Evolutionary conservation across 1,140 invertebrate genomes (phyloP).

Genomic region (Drosophila ogumai): DNA sequence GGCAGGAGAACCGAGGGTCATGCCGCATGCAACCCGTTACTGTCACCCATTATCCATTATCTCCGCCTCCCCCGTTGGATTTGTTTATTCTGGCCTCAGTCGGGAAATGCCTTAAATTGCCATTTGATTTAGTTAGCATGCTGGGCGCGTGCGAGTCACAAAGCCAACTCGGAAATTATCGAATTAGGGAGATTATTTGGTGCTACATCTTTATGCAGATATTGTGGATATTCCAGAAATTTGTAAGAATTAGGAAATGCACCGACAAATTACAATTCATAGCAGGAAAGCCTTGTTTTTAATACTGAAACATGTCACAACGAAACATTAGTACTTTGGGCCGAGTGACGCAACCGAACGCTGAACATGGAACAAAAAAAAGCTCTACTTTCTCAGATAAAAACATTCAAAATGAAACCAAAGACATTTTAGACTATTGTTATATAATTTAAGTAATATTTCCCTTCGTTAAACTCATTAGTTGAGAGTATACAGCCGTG

Average conservation of each 20-base stretch:
- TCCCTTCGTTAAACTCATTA: background rate
- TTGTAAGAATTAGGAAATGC: background rate
- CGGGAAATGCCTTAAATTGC: conserved; percentile 25
- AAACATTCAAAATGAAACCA: background rate
- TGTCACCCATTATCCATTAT: conserved; percentile 16
- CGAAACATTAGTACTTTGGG: too few relatives aligned
- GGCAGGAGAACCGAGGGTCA: background rate
- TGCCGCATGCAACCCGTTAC: conserved; percentile 26
- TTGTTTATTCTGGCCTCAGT: conserved; percentile 18
- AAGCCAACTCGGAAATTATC: conserved; percentile 24
- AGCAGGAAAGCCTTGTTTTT: background rate
- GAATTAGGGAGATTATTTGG: conserved; percentile 2
- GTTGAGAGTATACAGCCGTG: background rate
- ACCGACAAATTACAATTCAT: background rate
- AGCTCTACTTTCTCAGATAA: background rate
- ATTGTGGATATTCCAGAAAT: too few relatives aligned
- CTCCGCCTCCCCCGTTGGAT: background rate
- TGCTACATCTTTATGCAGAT: background rate
- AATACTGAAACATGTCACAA: background rate
- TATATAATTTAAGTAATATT: background rate
- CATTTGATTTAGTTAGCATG: conserved; percentile 34
- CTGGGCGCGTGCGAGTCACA: conserved; percentile 11
- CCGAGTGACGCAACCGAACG: too few relatives aligned
- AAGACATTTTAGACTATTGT: background rate
- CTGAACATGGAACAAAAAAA: background rate